A percentile compares a stretch with the other conserved stretches of the same genome.
Evolutionary conservation across 2,113 vertebrate genomes (phyloP).

Genomic region (Rutilus rutilus): DNA sequence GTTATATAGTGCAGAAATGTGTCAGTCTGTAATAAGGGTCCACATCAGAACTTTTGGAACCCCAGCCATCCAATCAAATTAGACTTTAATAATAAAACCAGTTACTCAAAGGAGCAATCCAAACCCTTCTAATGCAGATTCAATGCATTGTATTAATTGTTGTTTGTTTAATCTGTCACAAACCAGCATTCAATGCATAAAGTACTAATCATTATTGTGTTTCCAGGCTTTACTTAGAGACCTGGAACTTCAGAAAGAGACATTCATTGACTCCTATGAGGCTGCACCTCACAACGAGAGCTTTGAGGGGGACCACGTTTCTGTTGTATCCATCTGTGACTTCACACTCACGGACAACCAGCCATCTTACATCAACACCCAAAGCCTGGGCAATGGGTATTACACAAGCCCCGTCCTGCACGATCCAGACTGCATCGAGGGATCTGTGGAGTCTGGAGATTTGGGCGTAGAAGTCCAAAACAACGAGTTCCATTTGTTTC

Average conservation of each 20-base stretch:
- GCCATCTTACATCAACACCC: not conserved
- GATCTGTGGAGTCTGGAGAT: not conserved
- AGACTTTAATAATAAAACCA: not conserved
- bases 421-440: not conserved
- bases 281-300: slow-evolving; percentile 58
- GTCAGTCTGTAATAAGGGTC: not conserved
- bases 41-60: not conserved
- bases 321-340: slow-evolving; percentile 43
- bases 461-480: not conserved
- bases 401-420: slow-evolving; percentile 13
- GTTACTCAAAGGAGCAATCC: too few species aligned
- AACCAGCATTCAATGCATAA: not conserved
- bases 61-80: not conserved
- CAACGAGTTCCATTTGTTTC: not conserved
- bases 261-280: slow-evolving; percentile 49
- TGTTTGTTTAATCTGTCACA: not conserved
- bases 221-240: slow-evolving; percentile 50
- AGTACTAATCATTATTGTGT: not conserved
- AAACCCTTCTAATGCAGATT: too few species aligned
- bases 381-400: slow-evolving; percentile 10
- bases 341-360: not conserved
- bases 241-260: slow-evolving; percentile 21
- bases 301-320: slow-evolving; percentile 45
- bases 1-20: not conserved
- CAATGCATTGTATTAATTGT: too few species aligned